phyloP scores from a whole-genome alignment of 2,888 invertebrate genomes.

The Drosophila rubida region DNA sequence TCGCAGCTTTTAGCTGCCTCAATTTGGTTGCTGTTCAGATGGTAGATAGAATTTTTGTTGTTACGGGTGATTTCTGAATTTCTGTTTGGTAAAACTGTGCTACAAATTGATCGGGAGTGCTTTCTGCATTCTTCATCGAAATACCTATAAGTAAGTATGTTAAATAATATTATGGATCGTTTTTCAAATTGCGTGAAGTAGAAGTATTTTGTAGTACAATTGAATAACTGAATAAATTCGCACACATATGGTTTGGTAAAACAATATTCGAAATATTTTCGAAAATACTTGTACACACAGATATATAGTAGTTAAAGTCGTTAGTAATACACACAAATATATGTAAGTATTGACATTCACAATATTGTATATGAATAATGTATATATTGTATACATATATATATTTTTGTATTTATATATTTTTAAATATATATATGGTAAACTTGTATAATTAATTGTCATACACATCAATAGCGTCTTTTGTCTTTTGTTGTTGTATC shows the following conservation, averaged over 20 bases:
- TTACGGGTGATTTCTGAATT: background rate
- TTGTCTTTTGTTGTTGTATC: conserved; percentile 21
- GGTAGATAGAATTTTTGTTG: conserved; percentile 8
- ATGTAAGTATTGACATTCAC: conserved; percentile 61
- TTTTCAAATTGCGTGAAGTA: background rate
- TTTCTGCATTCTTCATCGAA: background rate
- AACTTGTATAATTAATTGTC: conserved; percentile 77
- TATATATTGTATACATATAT: conserved; percentile 49
- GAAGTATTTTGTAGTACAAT: conserved; percentile 8
- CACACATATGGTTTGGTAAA: conserved; percentile 74
- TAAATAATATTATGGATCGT: conserved; percentile 19
- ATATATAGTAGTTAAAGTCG: conserved; percentile 41
- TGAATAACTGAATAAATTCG: conserved; percentile 39
- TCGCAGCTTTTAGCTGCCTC: conserved; percentile 61
- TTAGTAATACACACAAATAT: conserved; percentile 21
- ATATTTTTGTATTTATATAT: conserved; percentile 29
- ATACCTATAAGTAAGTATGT: conserved; percentile 5
- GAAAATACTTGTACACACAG: conserved; percentile 45
- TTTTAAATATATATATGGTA: conserved; percentile 41
- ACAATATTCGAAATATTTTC: conserved; percentile 50
- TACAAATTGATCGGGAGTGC: conserved; percentile 26
- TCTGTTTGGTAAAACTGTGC: conserved; percentile 26
- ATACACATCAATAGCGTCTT: conserved; percentile 72
- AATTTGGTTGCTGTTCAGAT: conserved; percentile 14
- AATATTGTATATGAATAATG: conserved; percentile 62